A percentile compares a stretch with the other conserved stretches of the same genome.
Conservation (phyloP, 1,140 invertebrate genomes). For the Lucilia sericata region DNA sequence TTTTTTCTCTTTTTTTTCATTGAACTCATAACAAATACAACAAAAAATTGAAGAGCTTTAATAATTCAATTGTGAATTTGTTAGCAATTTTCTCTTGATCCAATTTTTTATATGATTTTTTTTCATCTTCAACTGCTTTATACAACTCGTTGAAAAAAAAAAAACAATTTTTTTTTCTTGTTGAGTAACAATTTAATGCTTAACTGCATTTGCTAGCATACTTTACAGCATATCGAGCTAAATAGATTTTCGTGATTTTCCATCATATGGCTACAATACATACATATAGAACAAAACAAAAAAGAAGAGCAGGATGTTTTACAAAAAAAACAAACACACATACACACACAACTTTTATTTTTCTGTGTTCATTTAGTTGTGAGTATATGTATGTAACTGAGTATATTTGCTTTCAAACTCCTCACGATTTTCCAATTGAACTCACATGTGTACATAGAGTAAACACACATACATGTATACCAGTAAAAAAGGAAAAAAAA, state of each 20-base stretch:
- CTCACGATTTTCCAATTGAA: slow-evolving; percentile 68
- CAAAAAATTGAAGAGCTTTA: slow-evolving; percentile 18
- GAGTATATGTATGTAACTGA: background rate
- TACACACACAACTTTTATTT: slow-evolving; percentile 22
- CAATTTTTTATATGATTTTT: slow-evolving; percentile 23
- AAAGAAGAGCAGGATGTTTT: background rate
- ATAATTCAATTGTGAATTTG: slow-evolving; percentile 42
- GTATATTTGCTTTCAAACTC: slow-evolving; percentile 46
- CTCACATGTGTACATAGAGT: slow-evolving; percentile 59
- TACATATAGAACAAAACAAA: background rate
- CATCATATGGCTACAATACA: slow-evolving; percentile 37
- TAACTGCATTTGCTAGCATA: slow-evolving; percentile 42
- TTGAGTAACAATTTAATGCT: slow-evolving; percentile 43
- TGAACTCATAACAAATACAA: no score
- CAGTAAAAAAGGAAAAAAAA: background rate
- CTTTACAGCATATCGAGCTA: slow-evolving; percentile 42
- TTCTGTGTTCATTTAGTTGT: background rate
- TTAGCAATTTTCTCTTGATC: slow-evolving; percentile 36
- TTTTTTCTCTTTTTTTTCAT: background rate
- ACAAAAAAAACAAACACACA: slow-evolving; percentile 1
- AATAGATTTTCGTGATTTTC: slow-evolving; percentile 44
- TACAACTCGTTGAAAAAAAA: background rate
- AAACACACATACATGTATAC: slow-evolving; percentile 9
- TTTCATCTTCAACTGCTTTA: background rate
- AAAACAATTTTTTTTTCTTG: background rate